Evolutionary conservation across 2,113 vertebrate species (phyloP).

Genomic region (Heterochromis multidens): DNA sequence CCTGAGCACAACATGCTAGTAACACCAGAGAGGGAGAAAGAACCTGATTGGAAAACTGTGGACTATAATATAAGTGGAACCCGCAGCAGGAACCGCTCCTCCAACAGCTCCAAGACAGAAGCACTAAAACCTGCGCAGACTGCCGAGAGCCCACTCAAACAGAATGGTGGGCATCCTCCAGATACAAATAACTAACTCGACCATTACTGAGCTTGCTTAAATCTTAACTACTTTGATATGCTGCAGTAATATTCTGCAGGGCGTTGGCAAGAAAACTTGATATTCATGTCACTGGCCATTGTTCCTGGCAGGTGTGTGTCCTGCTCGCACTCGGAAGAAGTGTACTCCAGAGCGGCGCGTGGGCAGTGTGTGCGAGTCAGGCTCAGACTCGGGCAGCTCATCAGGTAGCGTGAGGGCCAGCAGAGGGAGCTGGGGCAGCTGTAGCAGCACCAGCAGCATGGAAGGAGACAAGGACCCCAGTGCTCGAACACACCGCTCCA

Average conservation of each 20-base stretch:
- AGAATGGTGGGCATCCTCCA: constrained; percentile 62
- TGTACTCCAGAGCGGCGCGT: constrained; percentile 77
- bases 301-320: constrained; percentile 55
- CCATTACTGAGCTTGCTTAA: not conserved
- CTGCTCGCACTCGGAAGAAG: constrained; percentile 74
- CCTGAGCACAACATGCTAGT: constrained; percentile 78
- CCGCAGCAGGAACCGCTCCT: constrained; percentile 76
- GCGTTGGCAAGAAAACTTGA: not conserved
- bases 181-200: not conserved
- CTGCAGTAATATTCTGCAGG: not conserved
- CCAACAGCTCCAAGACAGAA: constrained; percentile 69
- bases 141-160: constrained; percentile 65
- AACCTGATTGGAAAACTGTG: constrained; percentile 78
- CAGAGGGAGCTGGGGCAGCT: constrained; percentile 96
- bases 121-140: constrained; percentile 57
- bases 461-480: constrained; percentile 87
- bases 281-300: not conserved
- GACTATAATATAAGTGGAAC: constrained; percentile 58
- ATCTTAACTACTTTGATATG: not conserved
- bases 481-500: constrained; percentile 70
- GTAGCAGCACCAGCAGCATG: constrained; percentile 94
- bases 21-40: constrained; percentile 77
- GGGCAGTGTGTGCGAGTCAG: constrained; percentile 86
- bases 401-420: constrained; percentile 90
- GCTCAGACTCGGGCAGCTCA: constrained; percentile 93